Base-by-base conservation (phyloP, 2,113 vertebrate species). In the Perca flavescens region DNA sequence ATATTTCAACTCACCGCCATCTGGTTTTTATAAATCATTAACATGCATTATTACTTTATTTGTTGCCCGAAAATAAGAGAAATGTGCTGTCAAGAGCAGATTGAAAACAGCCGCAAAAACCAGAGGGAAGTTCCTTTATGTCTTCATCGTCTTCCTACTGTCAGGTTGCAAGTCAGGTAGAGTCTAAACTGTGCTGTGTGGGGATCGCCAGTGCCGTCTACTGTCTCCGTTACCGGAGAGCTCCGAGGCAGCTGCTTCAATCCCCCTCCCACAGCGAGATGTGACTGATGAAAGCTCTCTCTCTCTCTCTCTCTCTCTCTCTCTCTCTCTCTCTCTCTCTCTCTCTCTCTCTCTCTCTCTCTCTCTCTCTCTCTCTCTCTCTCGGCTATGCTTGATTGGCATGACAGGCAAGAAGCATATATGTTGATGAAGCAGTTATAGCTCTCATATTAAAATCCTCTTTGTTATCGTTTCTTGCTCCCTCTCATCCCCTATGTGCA, bases 221-320 rank as follows among this genome's bases (percentile, higher is more conserved):
- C 83, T 78, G 87, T 87, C 87, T 93, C 88, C 49, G 84, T 87
- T 88, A 90, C 83, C 71, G 50, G 65, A 85, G 87, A 88, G 89
- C 86, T 87, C 66, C 61, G 76, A 88, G 79, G 84, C 86, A 88
- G 84, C 81, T 3, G 67, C 76, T 92, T 75, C 89, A 81, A 56
- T 47, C 85, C 80, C 83, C 89, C 86, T 86, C 89, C 84, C 77
- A 61, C 85, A n/a, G 85, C 57, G 82, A 88, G 86, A 86, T 80
- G 88, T 83, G 90, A 83, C 66, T 83, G 88, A 91, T 93, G 90
- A 85, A 74, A 85, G 74, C 56, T 50, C 57, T 53, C 77, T 50
- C 78, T 58, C 75, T 43, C 53, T 17, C 60, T 50, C 71, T 53
- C 49, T 52, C 72, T 34, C 21, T 53, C 54, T 60, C 67, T 67